Evolutionary conservation across 2,797 vertebrate genomes (phyloP).

Genomic region (Sylvia borin): DNA sequence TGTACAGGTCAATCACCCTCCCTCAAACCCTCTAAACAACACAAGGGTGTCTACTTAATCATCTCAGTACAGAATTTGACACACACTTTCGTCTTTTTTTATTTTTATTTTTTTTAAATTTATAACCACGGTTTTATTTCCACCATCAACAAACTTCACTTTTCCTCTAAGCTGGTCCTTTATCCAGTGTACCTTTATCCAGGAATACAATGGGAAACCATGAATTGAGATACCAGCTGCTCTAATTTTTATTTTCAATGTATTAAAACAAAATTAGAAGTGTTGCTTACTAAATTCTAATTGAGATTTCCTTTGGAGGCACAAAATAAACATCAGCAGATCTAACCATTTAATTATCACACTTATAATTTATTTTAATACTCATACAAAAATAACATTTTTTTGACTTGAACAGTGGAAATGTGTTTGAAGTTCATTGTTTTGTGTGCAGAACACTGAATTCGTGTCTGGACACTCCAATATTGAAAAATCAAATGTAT

Average conservation of each 20-base stretch:
- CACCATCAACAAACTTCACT: not conserved
- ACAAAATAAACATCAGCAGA: not conserved
- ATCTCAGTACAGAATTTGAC: not conserved
- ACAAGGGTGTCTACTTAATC: not conserved
- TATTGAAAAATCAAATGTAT: not conserved
- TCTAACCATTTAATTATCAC: not conserved
- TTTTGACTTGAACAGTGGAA: not conserved
- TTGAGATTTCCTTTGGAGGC: not conserved
- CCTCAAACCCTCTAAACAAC: not conserved
- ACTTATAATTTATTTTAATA: not conserved
- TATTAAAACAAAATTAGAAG: not conserved
- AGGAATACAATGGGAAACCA: not conserved
- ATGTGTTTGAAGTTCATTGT: not conserved
- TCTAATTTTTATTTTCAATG: not conserved
- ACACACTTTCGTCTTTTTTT: not conserved
- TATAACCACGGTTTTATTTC: not conserved
- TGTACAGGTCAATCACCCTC: not conserved
- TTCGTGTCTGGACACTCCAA: not conserved
- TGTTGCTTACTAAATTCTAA: not conserved
- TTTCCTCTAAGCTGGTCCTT: not conserved
- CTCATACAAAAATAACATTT: not conserved
- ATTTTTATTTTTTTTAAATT: not conserved
- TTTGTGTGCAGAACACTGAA: not conserved
- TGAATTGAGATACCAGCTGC: not conserved
- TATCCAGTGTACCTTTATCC: not conserved